Evolutionary conservation across 2,113 vertebrate genomes (phyloP), one percentile per base, ranked within the genome.

Genomic region (Lucifuga dentata): DNA sequence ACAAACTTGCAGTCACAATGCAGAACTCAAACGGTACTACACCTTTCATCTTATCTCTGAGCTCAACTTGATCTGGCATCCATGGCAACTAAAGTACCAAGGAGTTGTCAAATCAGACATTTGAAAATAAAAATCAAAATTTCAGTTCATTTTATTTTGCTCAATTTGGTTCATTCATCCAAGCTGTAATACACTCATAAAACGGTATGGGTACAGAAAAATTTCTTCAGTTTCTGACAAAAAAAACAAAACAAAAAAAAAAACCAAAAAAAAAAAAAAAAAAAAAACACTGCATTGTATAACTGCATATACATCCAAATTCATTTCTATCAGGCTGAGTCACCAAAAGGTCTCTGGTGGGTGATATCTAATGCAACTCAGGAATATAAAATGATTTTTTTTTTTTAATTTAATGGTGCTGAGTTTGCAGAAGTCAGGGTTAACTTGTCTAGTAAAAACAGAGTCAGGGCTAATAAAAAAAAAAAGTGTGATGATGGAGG

Each of bases 351-450:
- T 46, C 26, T 62, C 39, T 50, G 44, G 20, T 11, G 32, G 66
- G 35, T 50, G 24, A 38, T 61, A 44, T 74, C 49, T 39, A 52
- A 76, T 56, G 19, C 10, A 63, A 36, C 53, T 16, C n/a, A 50
- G 36, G 39, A 52, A 77, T 49, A 15, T 51, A 21, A 68, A 68
- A 55, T 41, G 0, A 12, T 9, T 55, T 57, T 55, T 61, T 20
- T 76, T 23, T 21, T 10, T 45, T 21, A 60, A 55, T 58, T 38
- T 52, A 20, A 16, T 21, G 16, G 15, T 50, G 74, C 79, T 74
- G 84, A 84, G 39, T 33, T 17, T 24, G 63, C 72, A 82, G 65
- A 86, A 83, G 68, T 73, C 60, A 51, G 24, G 63, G 59, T 69
- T 59, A 78, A 74, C 53, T 68, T 59, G 59, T 19, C 60, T 7